Conservation (phyloP, 2,888 invertebrate species). For the Drosophila emarginata region DNA sequence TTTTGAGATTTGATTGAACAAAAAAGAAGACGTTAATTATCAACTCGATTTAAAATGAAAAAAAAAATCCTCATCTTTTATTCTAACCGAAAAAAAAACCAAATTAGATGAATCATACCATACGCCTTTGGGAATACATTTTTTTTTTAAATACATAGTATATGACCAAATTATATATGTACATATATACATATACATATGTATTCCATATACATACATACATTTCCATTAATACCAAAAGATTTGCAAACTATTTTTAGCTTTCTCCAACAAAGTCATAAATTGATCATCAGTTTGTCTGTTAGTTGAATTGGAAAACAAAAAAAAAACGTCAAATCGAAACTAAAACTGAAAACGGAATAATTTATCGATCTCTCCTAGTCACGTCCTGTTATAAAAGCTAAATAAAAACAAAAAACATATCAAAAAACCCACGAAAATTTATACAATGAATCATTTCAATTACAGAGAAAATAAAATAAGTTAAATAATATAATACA, state of each 20-base stretch:
- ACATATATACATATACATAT: not conserved
- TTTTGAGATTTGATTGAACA: too few species aligned
- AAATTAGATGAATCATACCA: not conserved
- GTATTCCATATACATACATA: not conserved
- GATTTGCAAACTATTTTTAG: slow-evolving; percentile 10
- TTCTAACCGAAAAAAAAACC: not conserved
- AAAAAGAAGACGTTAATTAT: too few species aligned
- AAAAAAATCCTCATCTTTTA: too few species aligned
- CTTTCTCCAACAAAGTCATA: slow-evolving; percentile 6
- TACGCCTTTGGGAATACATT: not conserved
- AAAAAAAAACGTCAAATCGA: not conserved
- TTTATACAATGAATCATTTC: slow-evolving; percentile 3
- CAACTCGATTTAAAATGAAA: not conserved
- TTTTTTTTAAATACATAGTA: not conserved
- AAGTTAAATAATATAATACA: not conserved
- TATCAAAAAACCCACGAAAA: not conserved
- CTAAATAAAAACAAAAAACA: not conserved
- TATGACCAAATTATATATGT: not conserved
- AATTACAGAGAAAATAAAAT: slow-evolving; percentile 2
- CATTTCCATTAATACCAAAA: not conserved
- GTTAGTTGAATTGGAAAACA: not conserved
- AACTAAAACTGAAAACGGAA: slow-evolving; percentile 5
- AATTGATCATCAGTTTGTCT: slow-evolving; percentile 7
- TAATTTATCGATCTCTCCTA: slow-evolving; percentile 5
- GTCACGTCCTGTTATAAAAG: slow-evolving; percentile 2